Evolutionary conservation across 2,797 vertebrate genomes (phyloP), one percentile per base, ranked within the genome.

Genomic region (Lepilemur ruficaudatus): DNA sequence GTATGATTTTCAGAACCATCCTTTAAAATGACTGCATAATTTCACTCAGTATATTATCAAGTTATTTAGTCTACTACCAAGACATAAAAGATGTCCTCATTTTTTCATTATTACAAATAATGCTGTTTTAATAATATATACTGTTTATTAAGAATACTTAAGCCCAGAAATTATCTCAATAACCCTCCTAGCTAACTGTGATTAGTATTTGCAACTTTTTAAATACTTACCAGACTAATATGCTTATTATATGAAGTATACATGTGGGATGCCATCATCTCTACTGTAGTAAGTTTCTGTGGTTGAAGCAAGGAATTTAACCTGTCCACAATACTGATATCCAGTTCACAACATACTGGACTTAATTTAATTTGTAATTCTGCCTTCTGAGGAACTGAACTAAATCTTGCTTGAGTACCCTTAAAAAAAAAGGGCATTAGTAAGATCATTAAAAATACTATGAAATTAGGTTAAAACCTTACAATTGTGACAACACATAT

Each of bases 221-320:
- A 81, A 67, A 84, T 79, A 98, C 99, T 99, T 98, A 99, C 99
- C 99, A 99, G 98, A 98, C 99, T 99, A 97, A 99, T 97, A 65
- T 99, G 99, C 93, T 99, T 99, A 98, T 99, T 99, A 96, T 99
- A 99, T 55, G 99, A 99, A 7, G 99, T 99, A 94, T 99, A 99
- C 99, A 99, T 99, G 96, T 99, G 99, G n/a, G 99, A 99, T 20
- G 99, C 99, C 99, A 99, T 99, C 99, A 99, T 99, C 97, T 99
- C 99, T 3, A 99, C 99, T 17, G 99, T 99, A 69, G 98, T 99
- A 94, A 99, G 98, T 97, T 99, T 99, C 97, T 99, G 99, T 9
- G 99, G 99, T 79, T 99, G 99, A 91, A 99, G 99, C 84, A 99
- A 98, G 2, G 99, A 99, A 98, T 99, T 99, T 82, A 99, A 99